A percentile compares a stretch with the other conserved stretches of the same genome.
These are phyloP conservation scores for Cotesia glomerata DNA, from an alignment of 1,140 invertebrate species.

Conservation along the genomic window DNA sequence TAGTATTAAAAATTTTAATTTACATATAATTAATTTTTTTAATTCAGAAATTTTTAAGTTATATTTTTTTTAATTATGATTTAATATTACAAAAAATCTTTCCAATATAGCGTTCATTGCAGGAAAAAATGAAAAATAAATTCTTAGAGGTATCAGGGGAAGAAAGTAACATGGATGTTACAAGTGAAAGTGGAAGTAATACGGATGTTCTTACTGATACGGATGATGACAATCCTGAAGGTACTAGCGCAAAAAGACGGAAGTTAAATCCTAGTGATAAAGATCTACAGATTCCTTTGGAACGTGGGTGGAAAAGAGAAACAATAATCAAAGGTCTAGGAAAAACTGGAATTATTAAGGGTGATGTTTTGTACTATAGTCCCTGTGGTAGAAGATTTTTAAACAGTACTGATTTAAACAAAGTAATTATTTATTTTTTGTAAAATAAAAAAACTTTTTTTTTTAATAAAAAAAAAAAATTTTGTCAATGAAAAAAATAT, in stretches of 20 bases:
- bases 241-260: slow-evolving; percentile 58
- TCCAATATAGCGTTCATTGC: slow-evolving; percentile 57
- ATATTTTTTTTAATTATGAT: slow-evolving; percentile 44
- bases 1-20: neutral
- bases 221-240: slow-evolving; percentile 62
- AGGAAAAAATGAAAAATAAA: slow-evolving; percentile 69
- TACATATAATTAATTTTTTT: too few species aligned
- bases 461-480: too few species aligned
- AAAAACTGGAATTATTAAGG: slow-evolving; percentile 79
- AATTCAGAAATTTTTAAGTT: slow-evolving; percentile 13
- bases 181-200: slow-evolving; percentile 61
- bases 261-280: slow-evolving; percentile 63
- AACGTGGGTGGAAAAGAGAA: slow-evolving; percentile 87
- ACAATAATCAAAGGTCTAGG: slow-evolving; percentile 86
- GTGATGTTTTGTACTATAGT: slow-evolving; percentile 88
- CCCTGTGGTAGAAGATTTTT: slow-evolving; percentile 82
- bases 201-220: slow-evolving; percentile 65
- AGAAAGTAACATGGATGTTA: slow-evolving; percentile 62
- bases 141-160: slow-evolving; percentile 66
- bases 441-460: too few species aligned
- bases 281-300: slow-evolving; percentile 76
- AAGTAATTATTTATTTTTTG: slow-evolving; percentile 58
- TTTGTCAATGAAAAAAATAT: too few species aligned
- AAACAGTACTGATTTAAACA: slow-evolving; percentile 75
- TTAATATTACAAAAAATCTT: slow-evolving; percentile 44